These are phyloP conservation scores for Callorhinus ursinus DNA, from an alignment of 2,113 vertebrate genomes.

Conservation along the genomic window DNA sequence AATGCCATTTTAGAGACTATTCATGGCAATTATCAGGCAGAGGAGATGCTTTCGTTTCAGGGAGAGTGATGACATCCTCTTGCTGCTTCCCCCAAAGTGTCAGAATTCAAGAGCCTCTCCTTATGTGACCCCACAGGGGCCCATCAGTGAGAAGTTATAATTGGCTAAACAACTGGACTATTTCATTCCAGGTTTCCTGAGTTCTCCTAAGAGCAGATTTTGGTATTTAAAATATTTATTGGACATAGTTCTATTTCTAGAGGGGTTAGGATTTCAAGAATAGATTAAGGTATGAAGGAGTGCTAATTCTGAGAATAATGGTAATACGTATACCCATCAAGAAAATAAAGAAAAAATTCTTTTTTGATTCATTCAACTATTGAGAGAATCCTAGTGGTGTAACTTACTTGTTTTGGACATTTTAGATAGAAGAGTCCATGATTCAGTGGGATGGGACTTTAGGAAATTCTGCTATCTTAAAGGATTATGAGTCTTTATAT, in stretches of 20 bases:
- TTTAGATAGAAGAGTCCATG: not conserved
- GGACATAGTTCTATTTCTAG: not conserved
- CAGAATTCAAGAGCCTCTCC: not conserved
- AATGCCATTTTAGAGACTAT: not conserved
- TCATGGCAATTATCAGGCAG: not conserved
- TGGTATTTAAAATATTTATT: constrained; percentile 32
- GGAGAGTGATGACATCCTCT: not conserved
- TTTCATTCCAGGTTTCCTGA: constrained; percentile 44
- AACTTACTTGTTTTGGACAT: not conserved
- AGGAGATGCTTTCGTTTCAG: not conserved
- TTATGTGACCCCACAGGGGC: too few relatives aligned
- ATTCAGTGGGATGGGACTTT: not conserved
- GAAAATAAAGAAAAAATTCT: not conserved
- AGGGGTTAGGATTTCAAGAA: not conserved
- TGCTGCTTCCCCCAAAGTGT: not conserved
- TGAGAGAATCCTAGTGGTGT: not conserved
- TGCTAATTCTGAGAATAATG: constrained; percentile 30
- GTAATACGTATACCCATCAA: not conserved
- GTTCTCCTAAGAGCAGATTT: not conserved
- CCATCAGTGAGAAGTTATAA: not conserved
- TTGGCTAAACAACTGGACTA: not conserved
- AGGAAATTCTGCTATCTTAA: not conserved
- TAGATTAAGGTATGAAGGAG: not conserved
- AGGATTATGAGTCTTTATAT: not conserved
- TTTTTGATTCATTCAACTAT: constrained; percentile 6